Evolutionary conservation across 2,113 vertebrate species (phyloP), one percentile per base, ranked within the genome.

Genomic region (Stercorarius parasiticus): DNA sequence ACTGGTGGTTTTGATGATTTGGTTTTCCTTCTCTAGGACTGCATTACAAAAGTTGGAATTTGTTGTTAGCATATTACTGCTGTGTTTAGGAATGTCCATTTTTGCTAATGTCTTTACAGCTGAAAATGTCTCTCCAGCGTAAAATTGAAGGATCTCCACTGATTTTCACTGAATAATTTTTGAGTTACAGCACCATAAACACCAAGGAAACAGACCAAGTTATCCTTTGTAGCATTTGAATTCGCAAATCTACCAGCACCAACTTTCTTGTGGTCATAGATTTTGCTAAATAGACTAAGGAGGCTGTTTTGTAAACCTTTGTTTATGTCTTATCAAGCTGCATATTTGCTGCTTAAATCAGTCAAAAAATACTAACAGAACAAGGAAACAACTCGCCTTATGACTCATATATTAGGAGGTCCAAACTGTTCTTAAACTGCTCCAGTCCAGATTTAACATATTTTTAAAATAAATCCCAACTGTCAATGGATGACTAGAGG

Each of bases 401-500:
- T 93, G 66, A 87, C 18, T 94, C 89, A 93, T 73, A 32, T 53
- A 69, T 91, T 82, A 66, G 38, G 45, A 73, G n/a, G 42, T 91
- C 49, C 66, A 92, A 96, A 73, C 38, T 66, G 26, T 85, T 93
- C 70, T 56, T 73, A 87, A 86, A 50, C 74, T 86, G 23, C 15
- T 94, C 36, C 45, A 77, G 52, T 62, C 53, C 53, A 80, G 40
- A 89, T 62, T 77, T 96, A 85, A 73, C 14, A 55, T 58, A 27
- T 47, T 88, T 95, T 92, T 71, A 8, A 90, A 95, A 94, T 82
- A 77, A 94, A 93, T 89, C 53, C 32, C 53, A 92, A 65, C 78
- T 94, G 76, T 70, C 92, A 85, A 10, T 50, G 38, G 27, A 78
- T 56, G 52, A 72, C 65, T 94, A 77, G 45, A 73, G 55, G 42